Evolutionary conservation across 2,113 vertebrate genomes (phyloP).

Genomic region (Macrotis lagotis): DNA sequence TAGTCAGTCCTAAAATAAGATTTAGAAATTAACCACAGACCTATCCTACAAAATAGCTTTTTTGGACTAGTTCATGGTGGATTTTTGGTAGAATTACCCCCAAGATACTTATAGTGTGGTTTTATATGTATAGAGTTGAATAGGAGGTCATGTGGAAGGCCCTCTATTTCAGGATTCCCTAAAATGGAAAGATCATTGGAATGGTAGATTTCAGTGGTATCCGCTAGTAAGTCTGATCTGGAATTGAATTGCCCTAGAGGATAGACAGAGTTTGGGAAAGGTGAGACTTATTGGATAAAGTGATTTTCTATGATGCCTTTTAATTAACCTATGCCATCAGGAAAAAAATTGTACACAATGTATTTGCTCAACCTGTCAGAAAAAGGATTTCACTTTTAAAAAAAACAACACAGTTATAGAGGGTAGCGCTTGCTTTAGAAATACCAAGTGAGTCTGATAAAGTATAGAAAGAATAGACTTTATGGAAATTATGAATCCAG

Average conservation of each 20-base stretch:
- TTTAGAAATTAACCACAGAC: background rate
- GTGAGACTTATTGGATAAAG: constrained; percentile 22
- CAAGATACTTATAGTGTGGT: background rate
- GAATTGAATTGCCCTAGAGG: constrained; percentile 12
- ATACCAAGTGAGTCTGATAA: background rate
- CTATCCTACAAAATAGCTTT: background rate
- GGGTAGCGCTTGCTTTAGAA: constrained; percentile 1
- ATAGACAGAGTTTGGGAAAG: background rate
- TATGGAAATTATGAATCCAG: constrained; percentile 18
- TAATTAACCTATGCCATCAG: background rate
- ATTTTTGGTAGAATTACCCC: background rate
- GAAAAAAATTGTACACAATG: background rate
- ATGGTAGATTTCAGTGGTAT: background rate
- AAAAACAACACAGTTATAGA: constrained; percentile 36
- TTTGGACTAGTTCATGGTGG: background rate
- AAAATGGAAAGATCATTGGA: background rate
- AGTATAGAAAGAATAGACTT: background rate
- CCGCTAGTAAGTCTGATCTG: background rate
- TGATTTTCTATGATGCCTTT: background rate
- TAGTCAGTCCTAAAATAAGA: background rate
- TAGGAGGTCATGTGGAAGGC: background rate
- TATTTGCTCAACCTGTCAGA: constrained; percentile 23
- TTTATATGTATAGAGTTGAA: background rate
- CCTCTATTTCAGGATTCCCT: background rate
- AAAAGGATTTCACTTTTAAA: constrained; percentile 46